A percentile compares a stretch with the other conserved stretches of the same genome.
These are phyloP conservation scores for Muntiacus muntjak DNA, from an alignment of 2,113 vertebrate genomes.

Conservation along the genomic window DNA sequence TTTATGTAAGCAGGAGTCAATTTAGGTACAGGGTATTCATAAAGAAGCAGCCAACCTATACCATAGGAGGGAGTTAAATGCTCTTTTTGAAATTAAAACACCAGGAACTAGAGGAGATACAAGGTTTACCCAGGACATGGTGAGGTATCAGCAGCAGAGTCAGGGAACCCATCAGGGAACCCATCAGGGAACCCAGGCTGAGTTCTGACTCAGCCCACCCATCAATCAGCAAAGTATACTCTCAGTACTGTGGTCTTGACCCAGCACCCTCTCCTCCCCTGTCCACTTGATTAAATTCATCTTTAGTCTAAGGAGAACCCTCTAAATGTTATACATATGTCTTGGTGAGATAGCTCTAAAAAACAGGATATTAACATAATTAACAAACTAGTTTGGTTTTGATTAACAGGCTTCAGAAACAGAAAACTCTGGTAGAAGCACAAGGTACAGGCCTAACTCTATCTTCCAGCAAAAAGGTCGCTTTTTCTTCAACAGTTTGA, in stretches of 20 bases:
- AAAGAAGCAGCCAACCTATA: not conserved
- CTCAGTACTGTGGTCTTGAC: not conserved
- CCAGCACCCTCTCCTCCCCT: not conserved
- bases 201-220: not conserved
- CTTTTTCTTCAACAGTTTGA: not conserved
- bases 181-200: not conserved
- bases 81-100: slow-evolving; percentile 6
- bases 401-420: not conserved
- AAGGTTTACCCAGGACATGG: not conserved
- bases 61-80: not conserved
- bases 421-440: not conserved
- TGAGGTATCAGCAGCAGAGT: not conserved
- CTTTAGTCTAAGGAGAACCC: not conserved
- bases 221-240: not conserved
- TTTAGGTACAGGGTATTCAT: not conserved
- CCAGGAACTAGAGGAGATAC: not conserved
- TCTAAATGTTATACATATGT: not conserved
- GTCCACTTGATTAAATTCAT: not conserved
- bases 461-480: not conserved
- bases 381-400: not conserved
- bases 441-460: not conserved
- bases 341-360: not conserved
- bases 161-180: not conserved
- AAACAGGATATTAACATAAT: not conserved
- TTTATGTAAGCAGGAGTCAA: not conserved